A percentile compares a stretch with the other conserved stretches of the same genome.
Conservation (phyloP, 23 tunicate genomes). For the Ascidia mentula region DNA sequence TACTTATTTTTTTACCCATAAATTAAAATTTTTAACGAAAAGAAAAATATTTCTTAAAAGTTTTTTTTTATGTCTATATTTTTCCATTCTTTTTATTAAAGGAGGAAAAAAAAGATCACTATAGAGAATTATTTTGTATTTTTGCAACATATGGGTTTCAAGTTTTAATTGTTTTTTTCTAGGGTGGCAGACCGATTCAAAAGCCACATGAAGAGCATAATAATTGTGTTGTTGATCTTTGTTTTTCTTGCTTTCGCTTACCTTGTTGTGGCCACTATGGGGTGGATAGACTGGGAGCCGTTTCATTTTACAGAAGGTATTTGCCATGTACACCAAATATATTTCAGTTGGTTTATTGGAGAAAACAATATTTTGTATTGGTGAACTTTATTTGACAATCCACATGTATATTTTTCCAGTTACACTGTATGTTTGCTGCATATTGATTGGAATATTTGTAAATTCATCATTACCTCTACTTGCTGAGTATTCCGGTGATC, state of each 20-base stretch:
- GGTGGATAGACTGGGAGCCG: conserved; percentile 32
- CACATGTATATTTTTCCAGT: not conserved
- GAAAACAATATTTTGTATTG: too few relatives aligned
- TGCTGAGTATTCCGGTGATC: conserved; percentile 29
- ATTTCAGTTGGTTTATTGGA: not conserved
- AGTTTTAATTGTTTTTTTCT: not conserved
- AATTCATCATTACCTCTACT: conserved; percentile 24
- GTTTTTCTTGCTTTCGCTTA: conserved; percentile 4
- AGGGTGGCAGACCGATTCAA: conserved; percentile 36
- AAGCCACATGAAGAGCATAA: not conserved
- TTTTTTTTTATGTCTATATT: too few relatives aligned
- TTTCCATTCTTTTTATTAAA: too few relatives aligned
- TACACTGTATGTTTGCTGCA: not conserved
- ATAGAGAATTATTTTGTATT: too few relatives aligned
- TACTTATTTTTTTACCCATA: too few relatives aligned
- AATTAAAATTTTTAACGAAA: too few relatives aligned
- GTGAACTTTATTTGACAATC: not conserved
- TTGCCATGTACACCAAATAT: not conserved
- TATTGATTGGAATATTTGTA: not conserved
- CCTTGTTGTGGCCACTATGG: conserved; percentile 20
- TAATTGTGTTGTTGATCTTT: not conserved
- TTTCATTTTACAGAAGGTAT: conserved; percentile 30
- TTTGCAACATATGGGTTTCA: too few relatives aligned
- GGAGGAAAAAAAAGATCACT: too few relatives aligned
- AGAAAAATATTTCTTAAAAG: too few relatives aligned